Conservation (phyloP, 1,140 invertebrate genomes). For the Mamestra configurata region DNA sequence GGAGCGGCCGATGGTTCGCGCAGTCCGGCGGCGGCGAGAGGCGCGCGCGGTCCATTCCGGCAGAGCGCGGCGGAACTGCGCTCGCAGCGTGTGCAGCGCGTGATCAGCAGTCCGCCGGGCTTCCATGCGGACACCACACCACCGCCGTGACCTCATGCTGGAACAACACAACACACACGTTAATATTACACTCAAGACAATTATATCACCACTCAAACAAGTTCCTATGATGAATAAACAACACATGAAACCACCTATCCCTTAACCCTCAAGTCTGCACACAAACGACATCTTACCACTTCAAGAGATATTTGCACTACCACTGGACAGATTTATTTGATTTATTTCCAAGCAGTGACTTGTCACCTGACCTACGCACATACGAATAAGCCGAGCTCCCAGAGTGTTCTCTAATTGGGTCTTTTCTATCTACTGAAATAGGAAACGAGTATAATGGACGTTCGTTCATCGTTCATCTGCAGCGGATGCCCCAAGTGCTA, state of each 20-base stretch:
- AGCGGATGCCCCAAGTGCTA: slow-evolving; percentile 65
- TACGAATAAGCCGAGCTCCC: slow-evolving; percentile 24
- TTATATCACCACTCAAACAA: neutral
- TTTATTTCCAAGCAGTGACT: slow-evolving; percentile 27
- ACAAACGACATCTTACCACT: slow-evolving; percentile 19
- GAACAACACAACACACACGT: slow-evolving; percentile 54
- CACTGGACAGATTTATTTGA: slow-evolving; percentile 9
- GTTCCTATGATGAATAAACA: neutral
- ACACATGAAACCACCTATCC: neutral
- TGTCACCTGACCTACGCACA: slow-evolving; percentile 48
- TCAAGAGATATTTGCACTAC: neutral
- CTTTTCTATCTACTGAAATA: slow-evolving; percentile 48
- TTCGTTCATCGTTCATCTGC: slow-evolving; percentile 52
- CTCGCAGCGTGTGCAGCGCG: slow-evolving; percentile 81
- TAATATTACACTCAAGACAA: neutral
- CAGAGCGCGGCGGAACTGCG: slow-evolving; percentile 78
- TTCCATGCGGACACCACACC: slow-evolving; percentile 85
- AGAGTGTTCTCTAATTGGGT: slow-evolving; percentile 21
- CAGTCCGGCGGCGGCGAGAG: slow-evolving; percentile 78
- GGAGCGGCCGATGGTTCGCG: slow-evolving; percentile 79
- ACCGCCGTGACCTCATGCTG: slow-evolving; percentile 85
- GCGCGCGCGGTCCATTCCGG: slow-evolving; percentile 84
- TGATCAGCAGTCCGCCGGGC: slow-evolving; percentile 79
- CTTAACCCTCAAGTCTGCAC: neutral
- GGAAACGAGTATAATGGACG: slow-evolving; percentile 48